These are phyloP conservation scores for Neodiprion fabricii DNA, from an alignment of 1,140 invertebrate species.

Conservation along the genomic window DNA sequence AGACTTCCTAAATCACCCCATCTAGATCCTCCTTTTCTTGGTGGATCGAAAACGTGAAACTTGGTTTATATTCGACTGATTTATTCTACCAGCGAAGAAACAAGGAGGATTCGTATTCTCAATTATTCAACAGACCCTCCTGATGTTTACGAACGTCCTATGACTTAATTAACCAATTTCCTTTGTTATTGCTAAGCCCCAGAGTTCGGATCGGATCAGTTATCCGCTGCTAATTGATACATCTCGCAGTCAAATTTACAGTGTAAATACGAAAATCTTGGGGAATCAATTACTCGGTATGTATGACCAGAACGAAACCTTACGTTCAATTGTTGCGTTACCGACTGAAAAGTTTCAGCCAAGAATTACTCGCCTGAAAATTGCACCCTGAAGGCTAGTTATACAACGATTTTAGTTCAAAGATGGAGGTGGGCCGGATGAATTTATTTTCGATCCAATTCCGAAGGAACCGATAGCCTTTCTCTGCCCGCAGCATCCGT, in stretches of 20 bases:
- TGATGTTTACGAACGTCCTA: background rate
- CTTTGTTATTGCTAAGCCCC: background rate
- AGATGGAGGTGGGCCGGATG: background rate
- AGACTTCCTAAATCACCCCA: background rate
- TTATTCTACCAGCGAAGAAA: background rate
- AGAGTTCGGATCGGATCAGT: background rate
- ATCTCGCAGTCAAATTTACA: background rate
- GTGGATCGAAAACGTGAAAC: background rate
- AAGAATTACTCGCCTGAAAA: too few species aligned
- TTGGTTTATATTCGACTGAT: background rate
- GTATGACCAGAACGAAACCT: too few species aligned
- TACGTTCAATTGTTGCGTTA: too few species aligned
- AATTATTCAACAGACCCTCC: background rate
- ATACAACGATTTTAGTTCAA: background rate
- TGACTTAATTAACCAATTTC: background rate
- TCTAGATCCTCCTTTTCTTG: background rate
- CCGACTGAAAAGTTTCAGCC: too few species aligned
- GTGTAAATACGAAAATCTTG: background rate
- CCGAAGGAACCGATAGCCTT: background rate
- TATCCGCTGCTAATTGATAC: too few species aligned
- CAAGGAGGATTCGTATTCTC: background rate
- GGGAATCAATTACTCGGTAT: too few species aligned
- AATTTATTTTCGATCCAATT: background rate
- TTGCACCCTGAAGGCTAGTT: too few species aligned
- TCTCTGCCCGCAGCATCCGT: slow-evolving; percentile 3